Evolutionary conservation across 35 echinoderm and acorn worm genomes (phyloP).

Genomic region (Nesometra sesokonis): DNA sequence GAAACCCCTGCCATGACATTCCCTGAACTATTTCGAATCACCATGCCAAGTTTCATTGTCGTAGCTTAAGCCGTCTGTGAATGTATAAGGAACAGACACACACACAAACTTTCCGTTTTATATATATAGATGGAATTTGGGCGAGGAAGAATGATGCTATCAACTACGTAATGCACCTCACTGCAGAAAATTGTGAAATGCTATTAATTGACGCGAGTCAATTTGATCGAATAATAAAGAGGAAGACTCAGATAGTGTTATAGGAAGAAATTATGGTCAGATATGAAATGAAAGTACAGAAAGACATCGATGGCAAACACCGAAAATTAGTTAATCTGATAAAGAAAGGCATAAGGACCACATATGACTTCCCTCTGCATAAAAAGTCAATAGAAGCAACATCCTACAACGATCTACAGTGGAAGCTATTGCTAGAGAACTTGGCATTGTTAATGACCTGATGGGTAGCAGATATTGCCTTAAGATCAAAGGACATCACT

Average conservation of each 20-base stretch:
- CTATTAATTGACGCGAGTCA: neutral
- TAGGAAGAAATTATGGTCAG: constrained; percentile 7
- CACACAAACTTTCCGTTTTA: too few species aligned
- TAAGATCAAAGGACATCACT: neutral
- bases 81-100: too few species aligned
- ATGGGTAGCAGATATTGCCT: constrained; percentile 2
- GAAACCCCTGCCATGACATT: too few species aligned
- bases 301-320: neutral
- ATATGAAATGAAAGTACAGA: neutral
- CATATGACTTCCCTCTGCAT: neutral
- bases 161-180: neutral
- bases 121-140: constrained; percentile 14
- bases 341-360: neutral
- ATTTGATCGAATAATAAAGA: neutral
- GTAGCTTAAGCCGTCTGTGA: too few species aligned
- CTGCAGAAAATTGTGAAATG: neutral
- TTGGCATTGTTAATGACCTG: constrained; percentile 15
- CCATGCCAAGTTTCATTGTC: too few species aligned
- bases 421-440: constrained; percentile 26
- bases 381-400: too few species aligned
- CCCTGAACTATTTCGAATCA: too few species aligned
- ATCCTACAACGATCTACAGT: constrained; percentile 12
- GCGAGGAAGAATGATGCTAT: constrained; percentile 25
- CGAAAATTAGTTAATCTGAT: neutral
- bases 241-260: neutral